Evolutionary conservation across 2,888 invertebrate genomes (phyloP).

Genomic region (Cyclophora albipunctata): DNA sequence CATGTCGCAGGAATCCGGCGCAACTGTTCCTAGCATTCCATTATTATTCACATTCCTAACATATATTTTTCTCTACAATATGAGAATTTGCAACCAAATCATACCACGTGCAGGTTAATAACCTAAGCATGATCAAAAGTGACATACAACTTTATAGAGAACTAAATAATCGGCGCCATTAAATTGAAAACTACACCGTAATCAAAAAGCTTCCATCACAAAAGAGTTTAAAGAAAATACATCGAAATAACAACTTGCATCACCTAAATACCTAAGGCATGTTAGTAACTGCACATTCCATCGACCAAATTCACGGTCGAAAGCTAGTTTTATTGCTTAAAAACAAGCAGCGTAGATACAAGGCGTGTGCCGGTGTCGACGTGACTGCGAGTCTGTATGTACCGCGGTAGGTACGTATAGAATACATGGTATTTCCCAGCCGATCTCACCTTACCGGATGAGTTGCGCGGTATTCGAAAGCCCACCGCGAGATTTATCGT

Average conservation of each 20-base stretch:
- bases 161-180: no score
- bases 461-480: slow-evolving; percentile 75
- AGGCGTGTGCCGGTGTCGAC: slow-evolving; percentile 26
- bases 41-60: slow-evolving; percentile 37
- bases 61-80: slow-evolving; percentile 24
- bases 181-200: no score
- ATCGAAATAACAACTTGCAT: no score
- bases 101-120: no score
- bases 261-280: no score
- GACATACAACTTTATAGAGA: no score
- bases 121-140: no score
- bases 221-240: no score
- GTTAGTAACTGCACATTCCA: slow-evolving; percentile 1
- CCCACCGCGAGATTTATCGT: slow-evolving; percentile 73
- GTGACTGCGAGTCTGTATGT: slow-evolving; percentile 23
- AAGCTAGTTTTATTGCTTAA: not conserved
- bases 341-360: not conserved
- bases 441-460: slow-evolving; percentile 71
- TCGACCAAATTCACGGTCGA: slow-evolving; percentile 5
- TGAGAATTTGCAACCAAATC: not conserved
- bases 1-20: slow-evolving; percentile 43
- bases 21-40: slow-evolving; percentile 51
- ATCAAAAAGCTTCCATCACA: no score
- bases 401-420: slow-evolving; percentile 38
- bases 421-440: slow-evolving; percentile 68